Base-by-base conservation (phyloP, 2,113 vertebrate genomes). In the Uropsilus gracilis region DNA sequence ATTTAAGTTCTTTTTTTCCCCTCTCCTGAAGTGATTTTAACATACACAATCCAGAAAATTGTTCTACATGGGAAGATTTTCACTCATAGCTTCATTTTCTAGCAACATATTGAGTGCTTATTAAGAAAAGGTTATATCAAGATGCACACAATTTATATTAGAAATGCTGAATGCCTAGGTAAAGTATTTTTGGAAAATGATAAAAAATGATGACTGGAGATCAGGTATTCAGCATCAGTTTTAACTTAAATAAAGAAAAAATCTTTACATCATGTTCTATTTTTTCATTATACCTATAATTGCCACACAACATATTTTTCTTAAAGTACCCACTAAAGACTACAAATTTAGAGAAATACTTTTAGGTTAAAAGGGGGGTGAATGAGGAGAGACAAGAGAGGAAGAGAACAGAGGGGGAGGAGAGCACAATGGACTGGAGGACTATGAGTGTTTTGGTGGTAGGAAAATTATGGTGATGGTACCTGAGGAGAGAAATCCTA, bases 101-200 rank as follows among this genome's bases (percentile, higher is more conserved):
- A 93, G 80, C 37, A 46, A 2, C 26, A 6, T 83, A 75, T 42
- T 9, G 14, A 92, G 11, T 94, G 37, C 48, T 91, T 64, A 57
- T 89, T 83, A 30, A 97, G 78, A 82, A 53, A 28, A 80, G 39
- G 75, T 44, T 83, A 78, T 39, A 95, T 8, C 26, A 39, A 95
- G 46, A 73, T 85, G 66, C 10, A 22, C 4, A 66, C 92, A 14
- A 85, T 80, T 83, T 95, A 53, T 80, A 90, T 55, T 61, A 69
- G 42, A 86, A 83, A 96, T 90, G 9, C 17, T 77, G 66, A 1
- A 37, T 93, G 3, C 6, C 53, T 42, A 82, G 26, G 71, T 39
- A 96, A 86, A 64, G 5, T 69, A 7, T 93, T 86, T 95, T 6
- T 84, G 24, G n/a, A 96, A 96, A 97, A 75, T n/a, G 34, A 84